Conservation (phyloP, 2,113 vertebrate genomes). For the Oreocharis arfaki region DNA sequence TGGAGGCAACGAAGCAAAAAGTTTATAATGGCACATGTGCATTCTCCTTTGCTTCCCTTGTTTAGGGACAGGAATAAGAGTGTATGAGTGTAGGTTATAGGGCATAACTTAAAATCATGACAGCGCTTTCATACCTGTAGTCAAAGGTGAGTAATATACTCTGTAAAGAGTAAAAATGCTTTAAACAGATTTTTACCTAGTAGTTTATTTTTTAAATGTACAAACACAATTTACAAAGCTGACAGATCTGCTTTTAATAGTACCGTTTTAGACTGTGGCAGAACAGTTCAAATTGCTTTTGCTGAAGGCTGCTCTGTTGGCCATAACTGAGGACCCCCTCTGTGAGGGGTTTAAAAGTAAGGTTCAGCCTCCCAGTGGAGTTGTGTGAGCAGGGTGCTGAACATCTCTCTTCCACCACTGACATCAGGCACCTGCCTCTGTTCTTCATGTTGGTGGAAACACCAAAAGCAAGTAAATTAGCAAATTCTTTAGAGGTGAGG, state of each 20-base stretch:
- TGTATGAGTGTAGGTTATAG: background rate
- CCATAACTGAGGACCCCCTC: background rate
- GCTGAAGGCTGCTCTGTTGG: background rate
- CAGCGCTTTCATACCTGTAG: background rate
- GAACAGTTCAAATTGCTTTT: background rate
- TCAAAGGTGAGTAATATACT: background rate
- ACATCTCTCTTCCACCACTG: background rate
- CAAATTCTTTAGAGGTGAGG: background rate
- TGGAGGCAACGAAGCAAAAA: background rate
- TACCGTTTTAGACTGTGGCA: background rate
- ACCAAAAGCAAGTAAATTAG: background rate
- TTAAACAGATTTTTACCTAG: background rate
- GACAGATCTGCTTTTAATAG: background rate
- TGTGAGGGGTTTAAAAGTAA: background rate
- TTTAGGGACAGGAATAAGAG: background rate
- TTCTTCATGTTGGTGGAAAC: background rate
- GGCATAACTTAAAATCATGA: background rate
- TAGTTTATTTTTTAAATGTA: background rate
- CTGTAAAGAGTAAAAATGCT: background rate
- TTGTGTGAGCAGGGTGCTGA: background rate
- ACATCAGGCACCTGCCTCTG: background rate
- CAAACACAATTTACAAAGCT: background rate
- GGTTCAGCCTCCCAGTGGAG: background rate
- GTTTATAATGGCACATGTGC: background rate
- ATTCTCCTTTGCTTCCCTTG: background rate